These are phyloP conservation scores for Seira sanloemensis DNA, from an alignment of 2,888 invertebrate genomes.

Conservation along the genomic window DNA sequence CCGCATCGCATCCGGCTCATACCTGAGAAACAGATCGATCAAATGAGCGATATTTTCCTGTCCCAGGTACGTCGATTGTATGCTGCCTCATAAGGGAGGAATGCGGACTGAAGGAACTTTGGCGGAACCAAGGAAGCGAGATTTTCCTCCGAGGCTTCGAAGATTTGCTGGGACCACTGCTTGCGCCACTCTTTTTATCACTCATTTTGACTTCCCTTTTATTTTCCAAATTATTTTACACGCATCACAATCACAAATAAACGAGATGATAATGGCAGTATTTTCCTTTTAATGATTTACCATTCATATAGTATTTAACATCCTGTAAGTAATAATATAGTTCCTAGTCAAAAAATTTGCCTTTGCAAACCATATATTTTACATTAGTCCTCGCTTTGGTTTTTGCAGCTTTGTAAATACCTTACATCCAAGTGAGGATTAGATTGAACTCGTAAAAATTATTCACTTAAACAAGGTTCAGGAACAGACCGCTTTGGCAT, in stretches of 20 bases:
- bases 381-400: too few species aligned
- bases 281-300: too few species aligned
- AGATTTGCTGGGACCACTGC: constrained; percentile 38
- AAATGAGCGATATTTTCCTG: constrained; percentile 82
- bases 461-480: too few species aligned
- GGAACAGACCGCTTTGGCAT: background rate
- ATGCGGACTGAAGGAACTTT: constrained; percentile 86
- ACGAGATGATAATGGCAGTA: too few species aligned
- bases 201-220: constrained; percentile 77
- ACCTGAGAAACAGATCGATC: constrained; percentile 60
- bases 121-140: constrained; percentile 92
- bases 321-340: too few species aligned
- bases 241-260: constrained; percentile 1
- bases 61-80: constrained; percentile 92
- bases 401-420: too few species aligned
- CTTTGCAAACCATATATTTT: too few species aligned
- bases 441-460: too few species aligned
- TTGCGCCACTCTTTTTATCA: constrained; percentile 47
- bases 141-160: constrained; percentile 85
- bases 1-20: too few species aligned
- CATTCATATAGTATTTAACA: background rate
- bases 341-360: too few species aligned
- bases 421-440: too few species aligned
- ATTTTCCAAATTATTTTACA: background rate
- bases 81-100: constrained; percentile 88